A percentile compares a stretch with the other conserved stretches of the same genome.
These are phyloP conservation scores for Heterodera filipjevi DNA, from an alignment of 2,888 invertebrate genomes.

Conservation along the genomic window DNA sequence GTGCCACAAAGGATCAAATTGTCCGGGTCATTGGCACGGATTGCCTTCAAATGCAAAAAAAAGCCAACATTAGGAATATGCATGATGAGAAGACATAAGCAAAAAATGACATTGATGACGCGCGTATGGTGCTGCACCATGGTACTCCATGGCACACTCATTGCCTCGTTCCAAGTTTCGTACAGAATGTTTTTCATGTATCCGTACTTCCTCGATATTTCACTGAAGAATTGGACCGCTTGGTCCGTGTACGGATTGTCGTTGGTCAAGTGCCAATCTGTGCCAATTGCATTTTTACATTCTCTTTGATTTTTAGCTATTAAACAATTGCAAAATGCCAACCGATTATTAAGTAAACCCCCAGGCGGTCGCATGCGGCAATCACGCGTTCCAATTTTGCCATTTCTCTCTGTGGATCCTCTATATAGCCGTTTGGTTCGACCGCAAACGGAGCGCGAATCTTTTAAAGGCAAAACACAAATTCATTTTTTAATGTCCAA, in stretches of 20 bases:
- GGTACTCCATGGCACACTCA: not conserved
- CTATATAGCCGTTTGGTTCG: not conserved
- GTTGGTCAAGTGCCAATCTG: not conserved
- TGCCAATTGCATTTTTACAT: not conserved
- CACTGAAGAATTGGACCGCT: not conserved
- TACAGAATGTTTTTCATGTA: not conserved
- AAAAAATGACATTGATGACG: not conserved
- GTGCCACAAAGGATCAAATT: slow-evolving; percentile 1
- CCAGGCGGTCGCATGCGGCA: not conserved
- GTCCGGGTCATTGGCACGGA: not conserved
- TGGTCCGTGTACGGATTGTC: not conserved
- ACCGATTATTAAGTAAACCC: not conserved
- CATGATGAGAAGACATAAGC: no score
- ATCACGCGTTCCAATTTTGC: not conserved
- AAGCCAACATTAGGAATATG: not conserved
- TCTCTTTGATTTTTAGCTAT: not conserved
- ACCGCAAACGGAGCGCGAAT: not conserved
- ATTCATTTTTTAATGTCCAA: no score
- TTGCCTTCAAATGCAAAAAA: not conserved
- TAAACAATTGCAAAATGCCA: not conserved
- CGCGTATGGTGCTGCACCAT: not conserved
- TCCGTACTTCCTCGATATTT: not conserved
- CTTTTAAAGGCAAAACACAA: not conserved
- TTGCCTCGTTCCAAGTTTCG: not conserved
- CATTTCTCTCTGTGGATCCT: not conserved